Percentiles rank a stretch among this genome's conserved stretches.
Conservation (phyloP, 1,140 invertebrate genomes). For the Kradibia gibbosae region DNA sequence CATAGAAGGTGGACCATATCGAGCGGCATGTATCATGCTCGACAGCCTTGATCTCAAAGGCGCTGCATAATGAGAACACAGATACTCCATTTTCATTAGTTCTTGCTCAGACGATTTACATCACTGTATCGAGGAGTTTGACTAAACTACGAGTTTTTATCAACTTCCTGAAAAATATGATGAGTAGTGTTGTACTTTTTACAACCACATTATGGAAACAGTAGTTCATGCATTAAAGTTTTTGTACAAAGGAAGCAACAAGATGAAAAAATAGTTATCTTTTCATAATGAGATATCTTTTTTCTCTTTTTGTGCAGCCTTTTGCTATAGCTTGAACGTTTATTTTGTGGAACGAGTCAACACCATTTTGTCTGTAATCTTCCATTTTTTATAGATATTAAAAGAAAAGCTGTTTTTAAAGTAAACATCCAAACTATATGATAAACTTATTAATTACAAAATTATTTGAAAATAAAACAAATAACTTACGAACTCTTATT, state of each 20-base stretch:
- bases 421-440: no score
- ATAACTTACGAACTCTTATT: no score
- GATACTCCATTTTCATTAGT: background rate
- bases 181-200: background rate
- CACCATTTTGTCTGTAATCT: no score
- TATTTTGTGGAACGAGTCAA: background rate
- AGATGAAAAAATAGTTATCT: no score
- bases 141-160: background rate
- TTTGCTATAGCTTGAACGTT: background rate
- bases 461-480: no score
- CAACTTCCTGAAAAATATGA: background rate
- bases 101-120: background rate
- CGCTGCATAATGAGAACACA: background rate
- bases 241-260: no score
- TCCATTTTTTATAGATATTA: no score
- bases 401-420: no score
- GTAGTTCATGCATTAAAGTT: background rate
- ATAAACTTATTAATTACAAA: no score
- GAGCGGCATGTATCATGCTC: background rate
- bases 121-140: background rate
- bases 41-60: background rate
- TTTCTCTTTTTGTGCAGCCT: background rate
- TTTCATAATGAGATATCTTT: no score
- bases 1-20: background rate
- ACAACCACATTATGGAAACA: background rate